A percentile compares a stretch with the other conserved stretches of the same genome.
phyloP scores from a whole-genome alignment of 2,113 vertebrate genomes.

The Bubo bubo region DNA sequence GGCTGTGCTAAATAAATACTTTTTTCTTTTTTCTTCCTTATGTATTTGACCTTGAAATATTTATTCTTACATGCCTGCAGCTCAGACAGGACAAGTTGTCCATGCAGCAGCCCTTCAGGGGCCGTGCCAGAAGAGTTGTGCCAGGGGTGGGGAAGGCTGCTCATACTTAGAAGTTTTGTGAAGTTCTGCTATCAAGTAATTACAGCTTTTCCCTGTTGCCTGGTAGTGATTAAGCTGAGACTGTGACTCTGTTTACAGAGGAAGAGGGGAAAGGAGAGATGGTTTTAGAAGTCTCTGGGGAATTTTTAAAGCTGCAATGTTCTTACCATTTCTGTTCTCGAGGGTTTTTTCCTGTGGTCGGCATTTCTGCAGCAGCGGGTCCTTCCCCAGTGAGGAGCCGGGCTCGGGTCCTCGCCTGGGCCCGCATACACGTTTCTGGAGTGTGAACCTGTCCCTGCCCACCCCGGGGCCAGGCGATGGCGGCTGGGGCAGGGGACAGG shows the following conservation, averaged over 20 bases:
- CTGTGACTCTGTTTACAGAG: background rate
- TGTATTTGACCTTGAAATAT: slow-evolving; percentile 2
- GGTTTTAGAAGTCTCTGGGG: background rate
- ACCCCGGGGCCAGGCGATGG: fast-evolving
- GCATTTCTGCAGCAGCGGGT: background rate
- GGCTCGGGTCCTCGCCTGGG: background rate
- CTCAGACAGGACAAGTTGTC: background rate
- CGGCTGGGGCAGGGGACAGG: background rate
- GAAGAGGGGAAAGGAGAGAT: background rate
- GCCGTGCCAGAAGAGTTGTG: background rate
- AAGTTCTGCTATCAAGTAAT: background rate
- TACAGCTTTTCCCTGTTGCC: background rate
- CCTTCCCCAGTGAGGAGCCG: background rate
- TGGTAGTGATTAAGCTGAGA: background rate
- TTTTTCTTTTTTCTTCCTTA: background rate
- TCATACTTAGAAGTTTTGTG: background rate
- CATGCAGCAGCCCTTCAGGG: background rate
- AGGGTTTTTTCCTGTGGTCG: background rate
- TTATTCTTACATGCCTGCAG: background rate
- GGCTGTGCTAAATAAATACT: background rate
- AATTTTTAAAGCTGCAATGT: background rate
- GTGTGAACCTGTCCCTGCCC: background rate
- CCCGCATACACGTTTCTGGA: background rate
- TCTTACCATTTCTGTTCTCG: background rate
- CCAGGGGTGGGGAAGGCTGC: background rate